phyloP scores from a whole-genome alignment of 2,888 invertebrate genomes.

The Euproctis similis region DNA sequence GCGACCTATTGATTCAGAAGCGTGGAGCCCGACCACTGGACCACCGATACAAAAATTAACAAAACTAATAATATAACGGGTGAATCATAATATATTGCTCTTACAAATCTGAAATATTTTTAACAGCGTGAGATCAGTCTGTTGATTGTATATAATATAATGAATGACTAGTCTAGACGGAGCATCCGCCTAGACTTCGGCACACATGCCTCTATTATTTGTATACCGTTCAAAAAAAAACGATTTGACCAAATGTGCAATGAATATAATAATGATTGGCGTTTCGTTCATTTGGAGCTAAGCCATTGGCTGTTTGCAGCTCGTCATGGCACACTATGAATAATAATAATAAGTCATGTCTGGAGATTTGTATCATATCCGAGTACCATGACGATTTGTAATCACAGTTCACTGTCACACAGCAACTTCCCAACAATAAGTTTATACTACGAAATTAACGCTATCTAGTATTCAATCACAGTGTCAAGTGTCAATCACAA shows the following conservation, averaged over 20 bases:
- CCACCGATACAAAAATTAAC: no score
- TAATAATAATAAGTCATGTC: conserved; percentile 46
- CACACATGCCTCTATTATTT: conserved; percentile 35
- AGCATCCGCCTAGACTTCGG: conserved; percentile 43
- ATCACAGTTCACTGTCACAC: conserved; percentile 29
- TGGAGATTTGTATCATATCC: conserved; percentile 38
- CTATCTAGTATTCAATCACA: no score
- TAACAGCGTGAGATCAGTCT: conserved; percentile 19
- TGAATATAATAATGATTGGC: conserved; percentile 44
- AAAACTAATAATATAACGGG: no score
- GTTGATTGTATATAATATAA: not conserved
- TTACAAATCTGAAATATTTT: conserved; percentile 30
- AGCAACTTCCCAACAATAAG: no score
- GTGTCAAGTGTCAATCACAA: no score
- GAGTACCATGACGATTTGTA: conserved; percentile 31
- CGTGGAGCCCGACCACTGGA: no score
- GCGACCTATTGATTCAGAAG: no score
- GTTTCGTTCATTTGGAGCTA: conserved; percentile 33
- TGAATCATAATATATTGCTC: no score
- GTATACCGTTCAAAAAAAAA: conserved; percentile 30
- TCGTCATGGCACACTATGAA: conserved; percentile 36
- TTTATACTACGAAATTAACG: no score
- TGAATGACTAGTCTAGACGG: conserved; percentile 57
- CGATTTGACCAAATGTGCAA: conserved; percentile 39
- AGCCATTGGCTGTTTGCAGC: conserved; percentile 35